These are phyloP conservation scores for Bubo bubo DNA, from an alignment of 2,113 vertebrate species.

Conservation along the genomic window DNA sequence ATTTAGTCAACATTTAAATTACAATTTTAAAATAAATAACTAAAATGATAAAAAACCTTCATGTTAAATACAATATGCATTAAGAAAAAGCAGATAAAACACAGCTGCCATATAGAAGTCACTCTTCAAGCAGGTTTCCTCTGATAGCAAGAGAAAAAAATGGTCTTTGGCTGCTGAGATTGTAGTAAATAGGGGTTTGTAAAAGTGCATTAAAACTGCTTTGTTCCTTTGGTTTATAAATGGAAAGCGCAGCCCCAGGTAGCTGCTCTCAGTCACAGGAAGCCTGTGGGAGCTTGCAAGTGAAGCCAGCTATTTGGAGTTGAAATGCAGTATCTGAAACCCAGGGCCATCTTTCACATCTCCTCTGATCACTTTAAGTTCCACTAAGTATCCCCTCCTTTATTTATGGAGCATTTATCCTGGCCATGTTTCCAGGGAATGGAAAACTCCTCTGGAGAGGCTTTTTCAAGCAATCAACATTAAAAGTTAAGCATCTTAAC, in stretches of 20 bases:
- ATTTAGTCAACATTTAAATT: background rate
- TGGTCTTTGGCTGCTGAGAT: background rate
- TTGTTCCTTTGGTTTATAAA: slow-evolving; percentile 37
- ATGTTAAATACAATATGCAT: background rate
- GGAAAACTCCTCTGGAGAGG: slow-evolving; percentile 31
- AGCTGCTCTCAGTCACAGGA: background rate
- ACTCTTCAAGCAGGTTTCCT: background rate
- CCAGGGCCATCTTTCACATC: background rate
- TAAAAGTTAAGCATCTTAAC: slow-evolving; percentile 36
- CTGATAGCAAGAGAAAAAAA: background rate
- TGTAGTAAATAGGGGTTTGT: slow-evolving; percentile 28
- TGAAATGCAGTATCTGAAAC: slow-evolving; percentile 39
- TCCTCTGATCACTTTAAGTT: slow-evolving; percentile 39
- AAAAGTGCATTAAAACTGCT: slow-evolving; percentile 20
- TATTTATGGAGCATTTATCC: slow-evolving; percentile 41
- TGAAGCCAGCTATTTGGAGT: slow-evolving; percentile 8
- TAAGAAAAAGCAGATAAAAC: background rate
- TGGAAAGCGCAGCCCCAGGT: slow-evolving; percentile 4
- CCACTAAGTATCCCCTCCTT: slow-evolving; percentile 22
- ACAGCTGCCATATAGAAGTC: background rate
- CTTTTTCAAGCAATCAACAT: slow-evolving; percentile 35
- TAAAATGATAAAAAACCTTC: background rate
- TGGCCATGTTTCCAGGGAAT: slow-evolving; percentile 13
- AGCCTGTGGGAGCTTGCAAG: background rate
- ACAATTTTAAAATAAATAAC: background rate